These are phyloP conservation scores for Alentia gelatinosa DNA, from an alignment of 2,888 invertebrate species.

Conservation along the genomic window DNA sequence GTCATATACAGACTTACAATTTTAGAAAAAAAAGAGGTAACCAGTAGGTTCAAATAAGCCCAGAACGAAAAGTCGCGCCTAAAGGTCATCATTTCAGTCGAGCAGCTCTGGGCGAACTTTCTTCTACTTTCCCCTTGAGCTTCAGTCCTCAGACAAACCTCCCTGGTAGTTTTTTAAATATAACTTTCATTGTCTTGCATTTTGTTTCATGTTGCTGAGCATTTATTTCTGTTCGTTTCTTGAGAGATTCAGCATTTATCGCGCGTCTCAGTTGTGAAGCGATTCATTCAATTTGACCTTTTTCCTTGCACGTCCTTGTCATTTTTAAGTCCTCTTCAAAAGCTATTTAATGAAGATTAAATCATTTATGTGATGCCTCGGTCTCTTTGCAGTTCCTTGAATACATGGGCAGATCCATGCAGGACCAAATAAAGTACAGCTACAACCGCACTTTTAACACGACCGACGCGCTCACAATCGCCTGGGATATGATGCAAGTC, in stretches of 20 bases:
- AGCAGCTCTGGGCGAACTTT: too few species aligned
- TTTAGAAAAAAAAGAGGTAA: too few species aligned
- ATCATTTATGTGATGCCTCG: not conserved
- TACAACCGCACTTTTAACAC: slow-evolving; percentile 57
- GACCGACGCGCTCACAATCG: slow-evolving; percentile 46
- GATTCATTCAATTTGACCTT: not conserved
- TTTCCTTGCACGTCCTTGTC: not conserved
- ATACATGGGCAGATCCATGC: slow-evolving; percentile 50
- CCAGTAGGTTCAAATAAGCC: too few species aligned
- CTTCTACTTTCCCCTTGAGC: too few species aligned
- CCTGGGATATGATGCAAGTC: slow-evolving; percentile 56
- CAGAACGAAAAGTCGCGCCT: too few species aligned
- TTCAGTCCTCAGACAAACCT: too few species aligned
- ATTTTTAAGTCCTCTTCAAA: not conserved
- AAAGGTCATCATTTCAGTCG: too few species aligned
- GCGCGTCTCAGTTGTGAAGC: not conserved
- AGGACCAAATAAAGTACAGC: slow-evolving; percentile 48
- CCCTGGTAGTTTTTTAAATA: too few species aligned
- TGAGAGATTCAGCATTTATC: not conserved
- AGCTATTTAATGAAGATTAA: not conserved
- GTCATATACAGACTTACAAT: too few species aligned
- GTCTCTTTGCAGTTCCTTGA: slow-evolving; percentile 51
- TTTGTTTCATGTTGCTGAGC: not conserved
- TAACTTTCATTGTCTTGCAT: not conserved
- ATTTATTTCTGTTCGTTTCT: not conserved